Base-by-base conservation (phyloP, 2,797 vertebrate species). In the Melanotaenia boesemani region DNA sequence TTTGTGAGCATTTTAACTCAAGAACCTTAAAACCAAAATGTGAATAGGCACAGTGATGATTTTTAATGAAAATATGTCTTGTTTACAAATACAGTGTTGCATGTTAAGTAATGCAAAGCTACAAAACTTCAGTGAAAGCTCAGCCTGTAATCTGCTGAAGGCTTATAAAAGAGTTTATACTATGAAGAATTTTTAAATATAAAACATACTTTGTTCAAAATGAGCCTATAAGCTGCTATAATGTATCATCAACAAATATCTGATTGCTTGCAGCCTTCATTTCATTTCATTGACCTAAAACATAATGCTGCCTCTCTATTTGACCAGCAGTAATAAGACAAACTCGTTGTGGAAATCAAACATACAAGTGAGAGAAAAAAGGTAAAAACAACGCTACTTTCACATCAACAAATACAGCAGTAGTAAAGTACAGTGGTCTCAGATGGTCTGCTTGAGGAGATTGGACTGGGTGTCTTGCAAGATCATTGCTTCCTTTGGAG, bases 391-490 rank as follows among this genome's bases (percentile, higher is more conserved):
- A 63, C 20, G 82, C 59, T 61, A 54, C 70, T 74, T 82, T 63
- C 32, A 50, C 59, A 46, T 79, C 67, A 72, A 36, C 50, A 64
- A 20, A 72, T 69, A 58, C 26, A 55, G 56, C 58, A 75, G 39
- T 24, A 81, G 62, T 8, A 71, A 30, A 63, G 59, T n/a, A 11
- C 20, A 32, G 30, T 56, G 44, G 63, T 50, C 65, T 95, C 91
- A 95, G 64, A 69, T 65, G 18, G 75, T 16, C 66, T 83, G 91
- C 78, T 94, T 93, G 6, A 93, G 68, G 50, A 83, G 73, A 34
- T 80, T 73, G 3, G 62, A 44, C 39, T 78, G 70, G 1, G 67
- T 77, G 71, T 93, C 89, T 72, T 91, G 83, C 58, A 89, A 41
- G 36, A 37, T 54, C 50, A 88, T 75, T 50, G 60, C 74, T 61